Evolutionary conservation across 1,140 invertebrate species (phyloP), one percentile per base, ranked within the genome.

Genomic region (Pseudomyrmex dendroicus): DNA sequence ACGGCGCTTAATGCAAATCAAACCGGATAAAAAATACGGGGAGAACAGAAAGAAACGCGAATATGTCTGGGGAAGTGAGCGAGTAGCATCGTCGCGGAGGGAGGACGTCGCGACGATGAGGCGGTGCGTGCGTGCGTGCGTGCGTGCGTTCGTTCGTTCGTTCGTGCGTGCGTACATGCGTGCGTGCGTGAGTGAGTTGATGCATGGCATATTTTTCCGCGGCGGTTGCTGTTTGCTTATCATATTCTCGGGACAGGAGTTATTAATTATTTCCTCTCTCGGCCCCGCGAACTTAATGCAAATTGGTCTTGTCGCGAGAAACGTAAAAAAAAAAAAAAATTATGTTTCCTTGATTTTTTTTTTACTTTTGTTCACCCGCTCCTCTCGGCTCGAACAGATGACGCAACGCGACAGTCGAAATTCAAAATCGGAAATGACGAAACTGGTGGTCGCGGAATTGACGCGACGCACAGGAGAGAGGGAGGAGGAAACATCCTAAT

Each of bases 1-100:
- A 84, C 57, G 59, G 56, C 74, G 83, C 66, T 89, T 82, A 86
- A 89, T 89, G 88, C 88, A 89, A 89, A 88, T 89, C 64, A 44
- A 59, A 82, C 35, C 10, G 63, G 46, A 61, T 15, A 78, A 84
- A 72, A 61, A 48, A 35, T 12, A 22, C n/a, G 22, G 12, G 22
- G 12, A 13, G 46, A 2, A 35, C 22, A 12, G 35, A 73, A 78
- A 80, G 72, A 67, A 50, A 22, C 15, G 64, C 57, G 62, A 48
- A 66, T 54, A 73, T 72, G 76, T 73, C 44, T 15, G 46, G 52
- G 17, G 20, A 17, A 2, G 35, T 50, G 20, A 17, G 50, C 9
- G 9, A 15, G 46, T 56, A n/a, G 12, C 44, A 54, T 54, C 48
- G 22, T 35, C 35, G 35, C 35, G 35, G 35, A 35, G 35, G 35